A percentile compares a stretch with the other conserved stretches of the same genome.
Conservation (phyloP, 1,140 invertebrate genomes). For the Limonius californicus region DNA sequence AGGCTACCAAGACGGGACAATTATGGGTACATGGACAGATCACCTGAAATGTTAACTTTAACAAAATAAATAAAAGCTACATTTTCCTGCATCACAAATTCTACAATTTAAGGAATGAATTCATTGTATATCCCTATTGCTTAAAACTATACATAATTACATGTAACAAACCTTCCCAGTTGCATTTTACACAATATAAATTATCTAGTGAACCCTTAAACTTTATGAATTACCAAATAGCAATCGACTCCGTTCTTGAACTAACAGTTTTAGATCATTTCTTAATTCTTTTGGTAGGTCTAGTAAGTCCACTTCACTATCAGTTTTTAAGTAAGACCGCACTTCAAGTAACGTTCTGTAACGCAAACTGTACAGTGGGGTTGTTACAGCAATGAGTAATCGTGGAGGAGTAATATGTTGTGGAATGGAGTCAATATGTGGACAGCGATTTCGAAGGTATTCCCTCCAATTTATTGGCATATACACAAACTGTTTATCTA, state of each 20-base stretch:
- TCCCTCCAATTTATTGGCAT: constrained; percentile 35
- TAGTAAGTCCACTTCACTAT: constrained; percentile 33
- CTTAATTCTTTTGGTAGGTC: constrained; percentile 35
- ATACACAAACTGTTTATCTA: constrained; percentile 46
- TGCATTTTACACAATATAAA: too few species aligned
- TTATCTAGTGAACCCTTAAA: too few species aligned
- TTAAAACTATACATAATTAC: too few species aligned
- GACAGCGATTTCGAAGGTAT: constrained; percentile 21
- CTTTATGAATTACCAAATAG: too few species aligned
- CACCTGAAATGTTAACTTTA: too few species aligned
- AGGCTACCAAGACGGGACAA: too few species aligned
- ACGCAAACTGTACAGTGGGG: constrained; percentile 40
- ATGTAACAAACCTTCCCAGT: too few species aligned
- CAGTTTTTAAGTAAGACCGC: constrained; percentile 29
- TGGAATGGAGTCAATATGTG: constrained; percentile 20
- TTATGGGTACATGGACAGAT: too few species aligned
- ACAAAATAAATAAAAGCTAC: too few species aligned
- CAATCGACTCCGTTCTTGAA: neutral
- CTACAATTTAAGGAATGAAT: too few species aligned
- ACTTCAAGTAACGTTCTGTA: constrained; percentile 34
- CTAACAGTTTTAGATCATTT: constrained; percentile 31
- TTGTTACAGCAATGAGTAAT: constrained; percentile 31
- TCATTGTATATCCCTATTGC: too few species aligned
- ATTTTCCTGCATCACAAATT: too few species aligned
- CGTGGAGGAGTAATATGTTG: constrained; percentile 22